phyloP scores from a whole-genome alignment of 2,113 vertebrate species.

The human (Homo sapiens) region DNA sequence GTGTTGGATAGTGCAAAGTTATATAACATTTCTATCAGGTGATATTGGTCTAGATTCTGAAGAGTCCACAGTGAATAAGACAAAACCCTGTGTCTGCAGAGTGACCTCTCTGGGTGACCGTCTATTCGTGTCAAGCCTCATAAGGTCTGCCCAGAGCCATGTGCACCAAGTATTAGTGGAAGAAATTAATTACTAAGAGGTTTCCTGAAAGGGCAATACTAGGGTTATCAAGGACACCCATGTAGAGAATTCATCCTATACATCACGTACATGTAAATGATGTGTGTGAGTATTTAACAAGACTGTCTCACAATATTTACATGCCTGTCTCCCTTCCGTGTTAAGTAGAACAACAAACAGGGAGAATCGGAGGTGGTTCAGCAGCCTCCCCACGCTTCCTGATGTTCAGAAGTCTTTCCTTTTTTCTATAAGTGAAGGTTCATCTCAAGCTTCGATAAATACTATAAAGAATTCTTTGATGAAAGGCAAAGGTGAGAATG shows the following conservation, averaged over 20 bases:
- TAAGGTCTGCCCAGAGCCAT: not conserved
- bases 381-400: too few species aligned
- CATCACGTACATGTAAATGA: accelerated
- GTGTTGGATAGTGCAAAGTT: not conserved
- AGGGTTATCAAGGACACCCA: not conserved
- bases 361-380: accelerated
- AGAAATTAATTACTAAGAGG: not conserved
- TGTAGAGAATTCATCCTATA: not conserved
- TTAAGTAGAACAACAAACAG: not conserved
- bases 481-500: not conserved
- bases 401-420: too few species aligned
- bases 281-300: not conserved
- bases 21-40: not conserved
- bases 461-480: not conserved
- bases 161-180: not conserved
- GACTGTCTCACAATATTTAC: not conserved
- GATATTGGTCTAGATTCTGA: not conserved
- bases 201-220: not conserved
- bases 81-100: accelerated
- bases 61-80: accelerated
- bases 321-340: accelerated
- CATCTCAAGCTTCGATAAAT: not conserved
- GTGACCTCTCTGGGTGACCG: accelerated
- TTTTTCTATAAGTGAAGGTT: not conserved
- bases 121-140: accelerated